Evolutionary conservation across 2,888 invertebrate species (phyloP), one percentile per base, ranked within the genome.

Genomic region (Plemyria rubiginata): DNA sequence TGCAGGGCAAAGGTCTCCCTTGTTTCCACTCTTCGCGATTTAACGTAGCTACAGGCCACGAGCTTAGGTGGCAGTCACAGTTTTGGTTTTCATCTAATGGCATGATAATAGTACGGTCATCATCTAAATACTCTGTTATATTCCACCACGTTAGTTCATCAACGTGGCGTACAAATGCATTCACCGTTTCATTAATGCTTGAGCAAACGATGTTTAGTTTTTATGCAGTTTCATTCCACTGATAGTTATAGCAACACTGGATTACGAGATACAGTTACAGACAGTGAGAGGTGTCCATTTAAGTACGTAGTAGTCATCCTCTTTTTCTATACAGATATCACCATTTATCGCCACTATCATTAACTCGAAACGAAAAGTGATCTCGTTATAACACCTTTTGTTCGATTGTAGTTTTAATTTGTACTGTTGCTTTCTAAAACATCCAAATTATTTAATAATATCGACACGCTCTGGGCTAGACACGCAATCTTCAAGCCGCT

Each of bases 341-440:
- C 75, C 72, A 76, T 82, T 82, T 81, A 82, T 81, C 76, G 73
- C 69, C 77, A 71, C 70, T 80, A 83, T 83, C 79, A 84, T 82
- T 82, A 83, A 72, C 74, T 76, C 74, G 80, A 84, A 86, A 85
- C 75, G 80, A 85, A 87, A 86, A 85, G 82, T 84, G 81, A 82
- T 79, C 79, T 81, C 74, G 76, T 79, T 79, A 76, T 78, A 76
- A 75, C 74, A 76, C 73, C 73, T 73, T 72, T 72, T 72, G 68
- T 74, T 53, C 65, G 57, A 75, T 75, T 74, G 77, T 74, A 76
- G 74, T 82, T 79, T 82, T 76, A 74, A 73, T 74, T 72, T 73
- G 55, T 74, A 75, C 82, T 82, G 75, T 85, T 82, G 81, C 86
- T 87, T 87, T 87, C 85, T 78, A 82, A 80, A 59, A 77, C 74